Evolutionary conservation across 1,140 invertebrate genomes (phyloP).

Genomic region (Philotrypesis tridentata): DNA sequence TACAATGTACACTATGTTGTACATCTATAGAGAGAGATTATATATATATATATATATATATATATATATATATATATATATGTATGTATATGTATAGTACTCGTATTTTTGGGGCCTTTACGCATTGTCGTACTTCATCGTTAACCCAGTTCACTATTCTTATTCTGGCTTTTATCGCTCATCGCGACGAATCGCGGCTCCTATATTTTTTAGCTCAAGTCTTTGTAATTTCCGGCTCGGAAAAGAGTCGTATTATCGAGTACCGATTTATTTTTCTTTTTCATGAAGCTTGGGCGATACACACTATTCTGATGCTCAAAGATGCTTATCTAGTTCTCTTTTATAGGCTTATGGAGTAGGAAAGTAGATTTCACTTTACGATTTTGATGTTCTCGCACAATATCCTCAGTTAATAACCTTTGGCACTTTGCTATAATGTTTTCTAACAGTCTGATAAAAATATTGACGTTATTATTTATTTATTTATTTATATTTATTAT

Average conservation of each 20-base stretch:
- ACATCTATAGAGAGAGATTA: too few species aligned
- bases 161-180: constrained; percentile 4
- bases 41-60: too few species aligned
- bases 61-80: too few species aligned
- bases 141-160: constrained; percentile 23
- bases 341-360: not conserved
- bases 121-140: not conserved
- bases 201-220: not conserved
- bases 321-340: not conserved
- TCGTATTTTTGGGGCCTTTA: not conserved
- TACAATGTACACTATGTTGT: too few species aligned
- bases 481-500: too few species aligned
- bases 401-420: not conserved
- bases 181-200: constrained; percentile 3
- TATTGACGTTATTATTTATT: too few species aligned
- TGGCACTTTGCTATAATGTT: not conserved
- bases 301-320: not conserved
- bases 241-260: not conserved
- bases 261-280: not conserved
- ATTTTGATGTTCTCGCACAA: not conserved
- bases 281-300: not conserved
- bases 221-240: not conserved
- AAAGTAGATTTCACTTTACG: not conserved
- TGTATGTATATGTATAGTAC: too few species aligned
- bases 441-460: too few species aligned